Evolutionary conservation across 2,888 invertebrate species (phyloP).

Genomic region (Leucoma salicis): DNA sequence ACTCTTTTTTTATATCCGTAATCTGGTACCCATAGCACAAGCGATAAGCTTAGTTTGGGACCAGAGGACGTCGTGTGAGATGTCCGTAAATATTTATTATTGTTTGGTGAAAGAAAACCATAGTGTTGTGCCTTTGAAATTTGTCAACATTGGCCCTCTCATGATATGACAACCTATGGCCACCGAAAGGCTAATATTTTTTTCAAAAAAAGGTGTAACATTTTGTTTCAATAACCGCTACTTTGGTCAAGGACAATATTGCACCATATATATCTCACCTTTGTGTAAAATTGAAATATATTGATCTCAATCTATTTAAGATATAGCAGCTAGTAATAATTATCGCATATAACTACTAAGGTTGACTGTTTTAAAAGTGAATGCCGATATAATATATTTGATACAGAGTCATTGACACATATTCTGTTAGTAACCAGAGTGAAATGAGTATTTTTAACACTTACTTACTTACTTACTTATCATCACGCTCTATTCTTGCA

Average conservation of each 20-base stretch:
- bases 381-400: not conserved
- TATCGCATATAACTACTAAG: conserved; percentile 3
- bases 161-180: no score
- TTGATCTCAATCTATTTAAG: conserved; percentile 23
- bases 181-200: no score
- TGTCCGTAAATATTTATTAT: no score
- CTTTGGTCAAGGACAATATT: conserved; percentile 26
- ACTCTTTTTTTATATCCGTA: no score
- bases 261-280: conserved; percentile 20
- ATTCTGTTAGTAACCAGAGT: not conserved
- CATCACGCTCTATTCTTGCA: not conserved
- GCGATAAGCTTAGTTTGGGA: no score
- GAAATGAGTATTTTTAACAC: not conserved
- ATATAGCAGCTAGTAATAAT: conserved; percentile 6
- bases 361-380: conserved; percentile 6
- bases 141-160: no score
- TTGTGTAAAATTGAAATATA: conserved; percentile 18
- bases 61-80: no score
- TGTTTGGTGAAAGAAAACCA: no score
- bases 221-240: no score
- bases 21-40: no score
- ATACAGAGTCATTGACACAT: not conserved
- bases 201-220: no score
- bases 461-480: not conserved
- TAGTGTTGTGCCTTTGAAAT: no score